phyloP scores from a whole-genome alignment of 2,888 invertebrate species.

The Amphipyra tragopoginis region DNA sequence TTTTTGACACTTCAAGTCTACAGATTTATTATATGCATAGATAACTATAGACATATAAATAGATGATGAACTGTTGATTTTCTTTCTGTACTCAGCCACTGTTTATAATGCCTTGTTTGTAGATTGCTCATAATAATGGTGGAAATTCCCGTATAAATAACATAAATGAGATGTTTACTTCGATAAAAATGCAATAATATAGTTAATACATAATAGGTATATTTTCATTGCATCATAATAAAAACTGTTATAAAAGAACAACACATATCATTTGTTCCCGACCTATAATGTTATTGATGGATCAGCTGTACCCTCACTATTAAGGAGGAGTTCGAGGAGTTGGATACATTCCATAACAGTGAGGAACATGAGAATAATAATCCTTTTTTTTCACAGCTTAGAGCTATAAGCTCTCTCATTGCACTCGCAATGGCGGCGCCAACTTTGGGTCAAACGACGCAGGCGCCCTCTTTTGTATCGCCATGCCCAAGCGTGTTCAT shows the following conservation, averaged over 20 bases:
- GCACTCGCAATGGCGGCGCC: slow-evolving; percentile 61
- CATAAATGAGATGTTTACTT: slow-evolving; percentile 17
- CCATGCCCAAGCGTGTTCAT: slow-evolving; percentile 90
- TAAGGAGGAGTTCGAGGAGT: background rate
- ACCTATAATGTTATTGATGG: background rate
- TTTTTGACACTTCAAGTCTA: no score
- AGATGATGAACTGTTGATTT: no score
- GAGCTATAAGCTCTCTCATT: slow-evolving; percentile 52
- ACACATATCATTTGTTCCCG: background rate
- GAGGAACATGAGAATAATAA: background rate
- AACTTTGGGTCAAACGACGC: slow-evolving; percentile 60
- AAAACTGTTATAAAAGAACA: slow-evolving; percentile 4
- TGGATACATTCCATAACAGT: no score
- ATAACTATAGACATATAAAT: no score
- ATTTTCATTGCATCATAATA: background rate
- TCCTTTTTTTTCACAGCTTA: slow-evolving; percentile 38
- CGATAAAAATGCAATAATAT: background rate
- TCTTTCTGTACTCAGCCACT: no score
- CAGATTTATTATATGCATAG: no score
- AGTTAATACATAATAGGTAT: background rate
- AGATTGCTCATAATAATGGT: background rate
- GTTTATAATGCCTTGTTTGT: background rate
- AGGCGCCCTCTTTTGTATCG: slow-evolving; percentile 64
- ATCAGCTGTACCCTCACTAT: background rate
- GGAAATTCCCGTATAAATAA: background rate